Evolutionary conservation across 1,140 invertebrate species (phyloP).

Genomic region (Pachypsylla venusta): DNA sequence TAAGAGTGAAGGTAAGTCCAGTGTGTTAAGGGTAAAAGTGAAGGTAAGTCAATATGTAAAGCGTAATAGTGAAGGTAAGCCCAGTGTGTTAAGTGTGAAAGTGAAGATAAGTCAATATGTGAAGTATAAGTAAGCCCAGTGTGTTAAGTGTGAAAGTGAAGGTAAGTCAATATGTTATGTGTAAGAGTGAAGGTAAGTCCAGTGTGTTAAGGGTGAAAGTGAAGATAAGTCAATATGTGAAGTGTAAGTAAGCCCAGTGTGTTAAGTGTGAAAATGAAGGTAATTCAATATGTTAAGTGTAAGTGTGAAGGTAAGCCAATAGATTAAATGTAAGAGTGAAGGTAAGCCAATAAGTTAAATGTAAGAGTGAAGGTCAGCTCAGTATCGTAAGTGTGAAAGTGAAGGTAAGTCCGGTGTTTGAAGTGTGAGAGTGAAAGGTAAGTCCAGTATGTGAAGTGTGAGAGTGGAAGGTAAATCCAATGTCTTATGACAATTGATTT

Average conservation of each 20-base stretch:
- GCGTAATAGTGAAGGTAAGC: slow-evolving; percentile 57
- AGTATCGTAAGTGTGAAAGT: slow-evolving; percentile 28
- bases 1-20: slow-evolving; percentile 47
- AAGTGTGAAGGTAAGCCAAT: too few relatives aligned
- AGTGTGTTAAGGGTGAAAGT: slow-evolving; percentile 28
- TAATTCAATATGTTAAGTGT: too few relatives aligned
- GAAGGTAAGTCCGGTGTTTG: slow-evolving; percentile 36
- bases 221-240: slow-evolving; percentile 39
- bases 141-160: neutral
- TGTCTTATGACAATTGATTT: too few relatives aligned
- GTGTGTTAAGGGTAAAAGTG: slow-evolving; percentile 35
- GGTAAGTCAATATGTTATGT: too few relatives aligned
- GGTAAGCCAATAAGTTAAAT: too few relatives aligned
- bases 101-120: slow-evolving; percentile 44
- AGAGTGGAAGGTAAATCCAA: slow-evolving; percentile 43
- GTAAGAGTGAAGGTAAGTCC: slow-evolving; percentile 51
- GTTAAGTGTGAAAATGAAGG: neutral
- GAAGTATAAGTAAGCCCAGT: slow-evolving; percentile 47
- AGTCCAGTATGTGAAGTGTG: slow-evolving; percentile 26
- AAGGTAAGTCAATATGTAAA: too few relatives aligned
- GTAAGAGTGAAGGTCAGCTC: slow-evolving; percentile 51
- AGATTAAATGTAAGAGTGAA: too few relatives aligned
- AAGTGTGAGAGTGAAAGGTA: slow-evolving; percentile 46
- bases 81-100: neutral
- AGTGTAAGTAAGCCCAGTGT: slow-evolving; percentile 49